Evolutionary conservation across 92 coral and sea anemone genomes (phyloP).

Genomic region (Pocillopora meandrina): DNA sequence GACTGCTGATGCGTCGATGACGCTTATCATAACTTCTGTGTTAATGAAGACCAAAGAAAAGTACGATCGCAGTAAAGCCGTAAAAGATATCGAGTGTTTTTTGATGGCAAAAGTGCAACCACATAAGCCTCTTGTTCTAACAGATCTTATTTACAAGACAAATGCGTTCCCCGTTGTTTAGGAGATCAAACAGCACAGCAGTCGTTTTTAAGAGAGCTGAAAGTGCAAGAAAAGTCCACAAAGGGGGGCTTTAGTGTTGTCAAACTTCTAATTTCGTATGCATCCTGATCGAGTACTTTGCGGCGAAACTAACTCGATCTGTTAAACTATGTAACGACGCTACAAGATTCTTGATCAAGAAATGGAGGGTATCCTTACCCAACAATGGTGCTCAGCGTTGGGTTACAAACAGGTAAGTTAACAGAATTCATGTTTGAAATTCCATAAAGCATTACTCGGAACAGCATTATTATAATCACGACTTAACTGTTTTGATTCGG

Average conservation of each 20-base stretch:
- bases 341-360: no score
- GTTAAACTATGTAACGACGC: no score
- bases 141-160: background rate
- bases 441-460: no score
- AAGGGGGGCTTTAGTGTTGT: background rate
- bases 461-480: no score
- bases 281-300: background rate
- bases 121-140: background rate
- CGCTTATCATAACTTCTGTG: no score
- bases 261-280: background rate
- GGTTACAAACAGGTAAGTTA: no score
- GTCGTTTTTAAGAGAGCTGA: background rate
- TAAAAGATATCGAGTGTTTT: background rate
- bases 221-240: background rate
- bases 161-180: background rate
- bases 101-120: background rate
- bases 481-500: no score
- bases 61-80: background rate
- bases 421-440: no score
- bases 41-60: no score
- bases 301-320: background rate
- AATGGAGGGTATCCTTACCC: no score
- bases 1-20: no score
- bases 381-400: no score
- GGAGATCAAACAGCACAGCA: background rate